These are phyloP conservation scores for Bilobella aurantiaca DNA, from an alignment of 1,140 invertebrate species.

Conservation along the genomic window DNA sequence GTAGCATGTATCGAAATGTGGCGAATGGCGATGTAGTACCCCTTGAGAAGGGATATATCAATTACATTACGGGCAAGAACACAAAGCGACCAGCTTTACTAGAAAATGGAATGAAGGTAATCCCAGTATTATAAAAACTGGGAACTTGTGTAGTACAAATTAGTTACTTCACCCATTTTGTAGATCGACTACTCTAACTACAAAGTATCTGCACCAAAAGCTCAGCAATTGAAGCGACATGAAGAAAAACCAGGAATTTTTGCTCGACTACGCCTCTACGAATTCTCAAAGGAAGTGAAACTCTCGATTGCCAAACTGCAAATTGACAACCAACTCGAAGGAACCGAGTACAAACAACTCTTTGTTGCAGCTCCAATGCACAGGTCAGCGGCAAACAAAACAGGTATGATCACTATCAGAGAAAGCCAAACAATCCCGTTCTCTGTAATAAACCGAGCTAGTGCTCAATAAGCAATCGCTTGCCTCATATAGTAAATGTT, in stretches of 20 bases:
- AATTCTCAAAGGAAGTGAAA: not conserved
- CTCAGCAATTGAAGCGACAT: not conserved
- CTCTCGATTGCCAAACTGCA: not conserved
- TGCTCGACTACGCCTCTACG: not conserved
- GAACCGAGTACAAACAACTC: not conserved
- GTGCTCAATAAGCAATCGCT: too few species aligned
- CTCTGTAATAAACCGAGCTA: too few species aligned
- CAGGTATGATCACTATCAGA: not conserved
- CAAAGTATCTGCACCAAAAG: not conserved
- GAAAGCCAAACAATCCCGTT: too few species aligned
- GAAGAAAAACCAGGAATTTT: not conserved
- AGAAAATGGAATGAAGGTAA: not conserved
- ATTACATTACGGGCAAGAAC: not conserved
- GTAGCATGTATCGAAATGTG: not conserved
- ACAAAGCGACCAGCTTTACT: not conserved
- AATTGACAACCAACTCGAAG: conserved; percentile 4
- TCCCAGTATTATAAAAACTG: too few species aligned
- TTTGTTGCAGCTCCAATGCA: not conserved
- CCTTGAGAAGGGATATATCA: not conserved
- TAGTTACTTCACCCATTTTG: not conserved
- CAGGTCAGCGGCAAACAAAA: not conserved
- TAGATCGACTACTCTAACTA: not conserved
- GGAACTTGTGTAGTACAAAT: not conserved
- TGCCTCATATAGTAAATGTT: too few species aligned
- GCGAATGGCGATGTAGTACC: not conserved